Evolutionary conservation across 2,888 invertebrate genomes (phyloP).

Genomic region (Pantelozetes paolii): DNA sequence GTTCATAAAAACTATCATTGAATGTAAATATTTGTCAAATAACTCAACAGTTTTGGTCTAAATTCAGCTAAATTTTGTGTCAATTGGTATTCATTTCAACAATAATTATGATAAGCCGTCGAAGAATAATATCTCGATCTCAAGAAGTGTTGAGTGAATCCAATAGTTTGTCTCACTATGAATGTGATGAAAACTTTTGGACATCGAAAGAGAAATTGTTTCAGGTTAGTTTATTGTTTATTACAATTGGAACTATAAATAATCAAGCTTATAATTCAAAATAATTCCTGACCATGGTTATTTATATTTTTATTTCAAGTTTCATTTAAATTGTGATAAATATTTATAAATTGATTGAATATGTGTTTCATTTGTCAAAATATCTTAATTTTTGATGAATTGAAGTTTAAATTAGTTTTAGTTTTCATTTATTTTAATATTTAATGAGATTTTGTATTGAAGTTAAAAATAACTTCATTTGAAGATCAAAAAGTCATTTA

Average conservation of each 20-base stretch:
- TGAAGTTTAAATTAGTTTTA: too few relatives aligned
- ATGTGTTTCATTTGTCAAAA: neutral
- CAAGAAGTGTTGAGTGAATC: constrained; percentile 61
- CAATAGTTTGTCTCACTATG: neutral
- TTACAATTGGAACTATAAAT: too few relatives aligned
- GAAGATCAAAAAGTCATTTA: too few relatives aligned
- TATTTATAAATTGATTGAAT: neutral
- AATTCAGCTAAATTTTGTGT: neutral
- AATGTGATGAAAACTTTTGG: constrained; percentile 77
- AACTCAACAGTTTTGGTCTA: neutral
- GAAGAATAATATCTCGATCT: constrained; percentile 84
- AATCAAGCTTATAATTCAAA: too few relatives aligned
- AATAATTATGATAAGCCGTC: constrained; percentile 74
- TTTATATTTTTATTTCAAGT: neutral
- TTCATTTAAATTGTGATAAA: neutral
- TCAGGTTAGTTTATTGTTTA: constrained; percentile 79
- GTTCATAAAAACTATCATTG: too few relatives aligned
- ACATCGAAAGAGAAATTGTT: constrained; percentile 87
- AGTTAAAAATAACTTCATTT: too few relatives aligned
- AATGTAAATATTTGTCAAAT: neutral
- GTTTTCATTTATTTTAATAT: too few relatives aligned
- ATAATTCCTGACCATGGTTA: neutral
- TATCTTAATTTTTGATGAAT: neutral
- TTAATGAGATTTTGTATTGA: too few relatives aligned
- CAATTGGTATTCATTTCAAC: neutral